Evolutionary conservation across 2,888 invertebrate species (phyloP).

Genomic region (Drosophila infuscata): DNA sequence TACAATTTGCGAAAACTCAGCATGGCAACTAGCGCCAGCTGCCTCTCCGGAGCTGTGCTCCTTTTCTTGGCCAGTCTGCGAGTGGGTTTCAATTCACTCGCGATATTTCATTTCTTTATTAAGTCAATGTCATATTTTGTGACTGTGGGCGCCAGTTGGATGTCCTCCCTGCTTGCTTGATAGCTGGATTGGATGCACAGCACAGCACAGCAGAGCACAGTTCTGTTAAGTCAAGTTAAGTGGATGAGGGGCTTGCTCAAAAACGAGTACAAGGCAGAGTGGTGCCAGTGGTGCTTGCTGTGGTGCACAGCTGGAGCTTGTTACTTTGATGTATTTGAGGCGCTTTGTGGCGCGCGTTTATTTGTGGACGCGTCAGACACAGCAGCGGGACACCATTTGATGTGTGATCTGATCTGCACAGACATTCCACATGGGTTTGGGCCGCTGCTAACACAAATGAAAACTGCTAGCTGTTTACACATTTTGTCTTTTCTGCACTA

Average conservation of each 20-base stretch:
- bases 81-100: constrained; percentile 55
- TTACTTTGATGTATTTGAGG: constrained; percentile 82
- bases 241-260: constrained; percentile 19
- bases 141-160: constrained; percentile 65
- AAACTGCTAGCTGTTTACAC: constrained; percentile 39
- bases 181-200: constrained; percentile 20
- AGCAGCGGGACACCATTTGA: constrained; percentile 73
- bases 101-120: constrained; percentile 84
- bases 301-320: constrained; percentile 82
- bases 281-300: constrained; percentile 48
- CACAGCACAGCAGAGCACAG: not conserved
- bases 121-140: constrained; percentile 77
- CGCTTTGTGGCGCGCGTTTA: constrained; percentile 73
- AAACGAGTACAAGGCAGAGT: constrained; percentile 18
- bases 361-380: constrained; percentile 72
- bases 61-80: constrained; percentile 22
- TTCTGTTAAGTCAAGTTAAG: constrained; percentile 27
- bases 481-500: constrained; percentile 23
- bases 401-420: constrained; percentile 40
- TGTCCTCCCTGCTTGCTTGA: constrained; percentile 30
- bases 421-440: constrained; percentile 3
- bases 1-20: constrained; percentile 72
- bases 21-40: constrained; percentile 69
- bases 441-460: constrained; percentile 19
- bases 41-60: constrained; percentile 4